Percentiles rank a stretch among this genome's conserved stretches.
Evolutionary conservation across 2,888 invertebrate genomes (phyloP).

Genomic region (Ashinkailepas kermadecensis): DNA sequence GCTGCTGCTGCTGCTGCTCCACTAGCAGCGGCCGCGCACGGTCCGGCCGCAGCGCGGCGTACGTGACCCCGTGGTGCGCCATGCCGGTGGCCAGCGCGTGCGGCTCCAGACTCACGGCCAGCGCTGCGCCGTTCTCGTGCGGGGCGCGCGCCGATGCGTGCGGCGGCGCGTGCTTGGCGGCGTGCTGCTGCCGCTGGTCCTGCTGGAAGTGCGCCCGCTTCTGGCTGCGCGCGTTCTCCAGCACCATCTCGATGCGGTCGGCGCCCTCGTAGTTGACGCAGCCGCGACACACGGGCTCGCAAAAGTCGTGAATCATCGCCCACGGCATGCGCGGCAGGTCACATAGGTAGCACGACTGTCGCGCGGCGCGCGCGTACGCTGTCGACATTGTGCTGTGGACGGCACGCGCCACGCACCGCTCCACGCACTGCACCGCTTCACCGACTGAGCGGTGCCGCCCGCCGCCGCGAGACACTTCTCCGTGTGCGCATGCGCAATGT

Average conservation of each 20-base stretch:
- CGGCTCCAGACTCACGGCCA: conserved; percentile 42
- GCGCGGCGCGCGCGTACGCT: conserved; percentile 31
- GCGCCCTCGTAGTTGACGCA: conserved; percentile 99
- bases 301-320: conserved; percentile 99
- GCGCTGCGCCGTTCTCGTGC: conserved; percentile 43
- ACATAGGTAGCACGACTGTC: conserved; percentile 95
- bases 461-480: neutral
- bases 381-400: neutral
- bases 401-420: too few relatives aligned
- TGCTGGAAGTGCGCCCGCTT: conserved; percentile 79
- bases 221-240: conserved; percentile 90
- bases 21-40: conserved; percentile 30
- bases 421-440: too few relatives aligned
- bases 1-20: conserved; percentile 32
- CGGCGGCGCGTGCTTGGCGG: neutral
- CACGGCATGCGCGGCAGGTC: conserved; percentile 99
- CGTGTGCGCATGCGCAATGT: neutral
- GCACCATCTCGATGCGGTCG: conserved; percentile 90
- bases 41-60: conserved; percentile 30
- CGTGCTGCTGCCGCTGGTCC: conserved; percentile 47
- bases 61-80: conserved; percentile 30
- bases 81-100: conserved; percentile 33
- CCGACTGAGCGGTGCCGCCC: neutral
- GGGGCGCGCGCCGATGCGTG: conserved; percentile 34
- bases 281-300: conserved; percentile 95